These are phyloP conservation scores for Scomberomorus guttatus DNA, from an alignment of 2,797 vertebrate genomes.

Conservation along the genomic window DNA sequence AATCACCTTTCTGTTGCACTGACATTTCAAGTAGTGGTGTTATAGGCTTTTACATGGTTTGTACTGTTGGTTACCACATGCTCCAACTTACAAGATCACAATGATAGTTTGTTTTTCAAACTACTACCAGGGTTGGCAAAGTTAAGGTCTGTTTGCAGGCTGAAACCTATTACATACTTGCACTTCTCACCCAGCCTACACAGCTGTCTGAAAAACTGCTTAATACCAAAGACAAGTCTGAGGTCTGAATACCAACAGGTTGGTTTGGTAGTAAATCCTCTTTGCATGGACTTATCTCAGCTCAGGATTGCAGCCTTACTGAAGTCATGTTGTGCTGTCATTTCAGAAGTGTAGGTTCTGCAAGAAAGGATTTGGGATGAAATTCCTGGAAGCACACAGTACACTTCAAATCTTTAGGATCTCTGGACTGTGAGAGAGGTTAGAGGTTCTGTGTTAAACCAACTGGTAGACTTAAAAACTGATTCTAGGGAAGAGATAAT, in stretches of 20 bases:
- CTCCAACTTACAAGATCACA: no score
- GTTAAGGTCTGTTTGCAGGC: no score
- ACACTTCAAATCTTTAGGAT: constrained; percentile 11
- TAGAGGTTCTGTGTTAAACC: neutral
- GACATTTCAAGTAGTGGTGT: no score
- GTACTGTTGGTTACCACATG: no score
- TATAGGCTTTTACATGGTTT: no score
- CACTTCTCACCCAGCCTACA: constrained; percentile 11
- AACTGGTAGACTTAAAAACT: neutral
- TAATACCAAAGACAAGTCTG: constrained; percentile 14
- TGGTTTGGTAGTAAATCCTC: constrained; percentile 30
- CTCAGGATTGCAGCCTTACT: constrained; percentile 20
- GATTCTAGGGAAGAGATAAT: neutral
- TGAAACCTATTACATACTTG: neutral
- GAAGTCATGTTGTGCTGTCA: constrained; percentile 8
- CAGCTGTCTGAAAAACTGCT: constrained; percentile 11
- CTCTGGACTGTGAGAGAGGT: neutral
- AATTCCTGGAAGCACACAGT: constrained; percentile 10
- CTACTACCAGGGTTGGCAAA: no score
- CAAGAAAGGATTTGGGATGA: constrained; percentile 12
- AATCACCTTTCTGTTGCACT: no score
- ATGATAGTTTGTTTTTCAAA: no score
- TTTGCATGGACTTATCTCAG: constrained; percentile 27
- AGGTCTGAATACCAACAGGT: constrained; percentile 20
- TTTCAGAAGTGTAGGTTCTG: constrained; percentile 17